Base-by-base conservation (phyloP, 2,888 invertebrate species). In the Tetropium fuscum region DNA sequence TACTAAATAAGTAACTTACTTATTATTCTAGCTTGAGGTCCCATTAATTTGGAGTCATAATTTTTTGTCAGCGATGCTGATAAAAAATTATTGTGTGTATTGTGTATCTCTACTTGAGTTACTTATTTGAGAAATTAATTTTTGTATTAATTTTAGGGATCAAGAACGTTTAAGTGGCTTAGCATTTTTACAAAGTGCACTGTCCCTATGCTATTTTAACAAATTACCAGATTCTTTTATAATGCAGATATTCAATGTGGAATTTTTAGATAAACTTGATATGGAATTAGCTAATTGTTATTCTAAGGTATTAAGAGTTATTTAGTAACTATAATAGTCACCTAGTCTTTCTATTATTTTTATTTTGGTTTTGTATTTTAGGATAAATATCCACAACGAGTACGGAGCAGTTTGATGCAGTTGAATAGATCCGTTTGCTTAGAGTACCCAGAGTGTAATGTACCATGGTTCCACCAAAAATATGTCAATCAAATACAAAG, bases 381-480 rank as follows among this genome's bases (percentile, higher is more conserved):
- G 85, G 85, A 83, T 30, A 82, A 80, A 1, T 87, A 87, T 77
- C 86, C 87, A 0, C 76, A 81, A 15, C 79, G 83, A 63, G 84
- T 88, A 1, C 80, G 87, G 8, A 80, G 83, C 63, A 74, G 79
- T 38, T 82, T 89, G 47, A 88, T 89, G 88, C 83, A 86, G 65
- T 74, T 89, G 34, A 89, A 89, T 76, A 82, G 89, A 54, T 83
- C 86, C 0, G 86, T 88, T 11, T 88, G 88, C 69, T 77, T 89
- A 38, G 88, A 88, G 74, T 84, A 86, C 74, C 88, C 89, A 0
- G 85, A 88, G 74, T 78, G 83, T 7, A 85, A 86, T 74, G 82
- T 89, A 3, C 88, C 88, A 0, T 89, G 89, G 89, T 89, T 89
- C 73, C 88, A 89, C 72, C 84, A 86, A 65, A 86, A 87, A 68